Conservation (phyloP, 2,888 invertebrate species). For the Campoplex capitator region DNA sequence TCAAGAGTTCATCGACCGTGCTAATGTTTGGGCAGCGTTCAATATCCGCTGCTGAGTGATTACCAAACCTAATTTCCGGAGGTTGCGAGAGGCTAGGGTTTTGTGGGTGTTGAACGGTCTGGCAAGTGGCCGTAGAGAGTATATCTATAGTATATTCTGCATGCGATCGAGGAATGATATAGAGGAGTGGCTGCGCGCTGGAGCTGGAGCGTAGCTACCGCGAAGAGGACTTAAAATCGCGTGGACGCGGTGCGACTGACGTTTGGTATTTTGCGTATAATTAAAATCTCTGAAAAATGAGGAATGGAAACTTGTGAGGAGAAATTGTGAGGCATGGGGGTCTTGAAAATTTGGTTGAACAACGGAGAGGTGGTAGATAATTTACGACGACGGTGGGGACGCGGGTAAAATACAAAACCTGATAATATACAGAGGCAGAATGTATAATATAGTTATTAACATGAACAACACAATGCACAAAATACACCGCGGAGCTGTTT, state of each 20-base stretch:
- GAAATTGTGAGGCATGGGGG: background rate
- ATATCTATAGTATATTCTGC: slow-evolving; percentile 30
- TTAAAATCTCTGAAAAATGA: background rate
- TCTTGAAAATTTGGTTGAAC: background rate
- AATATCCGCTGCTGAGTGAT: slow-evolving; percentile 80
- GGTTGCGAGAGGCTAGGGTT: background rate
- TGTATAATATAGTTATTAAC: background rate
- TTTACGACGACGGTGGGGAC: too few species aligned
- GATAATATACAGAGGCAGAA: slow-evolving; percentile 57
- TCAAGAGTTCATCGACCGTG: slow-evolving; percentile 46
- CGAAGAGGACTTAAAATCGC: slow-evolving; percentile 47
- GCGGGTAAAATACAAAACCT: slow-evolving; percentile 45
- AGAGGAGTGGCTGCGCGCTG: background rate
- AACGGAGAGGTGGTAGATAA: background rate
- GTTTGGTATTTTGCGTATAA: slow-evolving; percentile 7
- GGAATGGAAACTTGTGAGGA: background rate
- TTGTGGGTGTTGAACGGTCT: slow-evolving; percentile 50
- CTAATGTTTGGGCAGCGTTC: slow-evolving; percentile 68
- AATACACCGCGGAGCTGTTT: slow-evolving; percentile 7
- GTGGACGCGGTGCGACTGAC: slow-evolving; percentile 21
- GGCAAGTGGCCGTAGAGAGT: slow-evolving; percentile 47
- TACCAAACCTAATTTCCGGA: slow-evolving; percentile 81
- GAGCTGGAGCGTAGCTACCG: too few species aligned
- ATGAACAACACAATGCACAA: slow-evolving; percentile 44
- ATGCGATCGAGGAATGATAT: background rate